Conservation (phyloP, 2,113 vertebrate species). For the Brachyhypopomus occidentalis region DNA sequence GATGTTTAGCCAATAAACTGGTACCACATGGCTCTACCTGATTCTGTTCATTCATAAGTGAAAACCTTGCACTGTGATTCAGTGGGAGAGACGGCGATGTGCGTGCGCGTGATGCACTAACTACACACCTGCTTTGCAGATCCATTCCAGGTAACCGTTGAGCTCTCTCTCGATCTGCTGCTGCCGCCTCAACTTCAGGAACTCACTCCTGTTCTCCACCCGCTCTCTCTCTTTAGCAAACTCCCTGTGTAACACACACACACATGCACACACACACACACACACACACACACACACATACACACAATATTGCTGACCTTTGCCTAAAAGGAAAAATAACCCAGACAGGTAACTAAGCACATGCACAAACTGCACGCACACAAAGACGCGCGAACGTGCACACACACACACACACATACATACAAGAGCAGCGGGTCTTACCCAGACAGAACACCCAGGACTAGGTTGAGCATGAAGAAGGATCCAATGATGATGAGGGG, state of each 20-base stretch:
- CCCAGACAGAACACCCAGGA: conserved; percentile 93
- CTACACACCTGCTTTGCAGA: conserved; percentile 88
- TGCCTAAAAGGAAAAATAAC: neutral
- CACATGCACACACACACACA: conserved; percentile 38
- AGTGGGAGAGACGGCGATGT: no score
- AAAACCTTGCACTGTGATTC: no score
- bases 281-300: conserved; percentile 14
- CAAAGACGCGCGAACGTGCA: conserved; percentile 15
- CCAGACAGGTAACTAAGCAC: neutral
- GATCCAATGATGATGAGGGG: conserved; percentile 96
- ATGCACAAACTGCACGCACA: neutral
- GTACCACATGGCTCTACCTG: no score
- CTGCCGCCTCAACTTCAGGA: conserved; percentile 88
- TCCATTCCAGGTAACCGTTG: conserved; percentile 94
- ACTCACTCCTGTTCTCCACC: conserved; percentile 90
- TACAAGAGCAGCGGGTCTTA: conserved; percentile 63
- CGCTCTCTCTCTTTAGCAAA: conserved; percentile 95
- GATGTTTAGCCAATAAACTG: no score
- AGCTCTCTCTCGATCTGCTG: conserved; percentile 94
- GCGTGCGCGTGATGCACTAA: neutral
- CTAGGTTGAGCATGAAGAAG: conserved; percentile 97
- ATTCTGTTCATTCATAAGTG: no score
- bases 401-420: conserved; percentile 16
- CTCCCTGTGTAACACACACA: conserved; percentile 74
- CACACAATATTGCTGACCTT: neutral